A percentile compares a stretch with the other conserved stretches of the same genome.
Evolutionary conservation across 2,888 invertebrate species (phyloP).

Genomic region (Petrophora chlorosata): DNA sequence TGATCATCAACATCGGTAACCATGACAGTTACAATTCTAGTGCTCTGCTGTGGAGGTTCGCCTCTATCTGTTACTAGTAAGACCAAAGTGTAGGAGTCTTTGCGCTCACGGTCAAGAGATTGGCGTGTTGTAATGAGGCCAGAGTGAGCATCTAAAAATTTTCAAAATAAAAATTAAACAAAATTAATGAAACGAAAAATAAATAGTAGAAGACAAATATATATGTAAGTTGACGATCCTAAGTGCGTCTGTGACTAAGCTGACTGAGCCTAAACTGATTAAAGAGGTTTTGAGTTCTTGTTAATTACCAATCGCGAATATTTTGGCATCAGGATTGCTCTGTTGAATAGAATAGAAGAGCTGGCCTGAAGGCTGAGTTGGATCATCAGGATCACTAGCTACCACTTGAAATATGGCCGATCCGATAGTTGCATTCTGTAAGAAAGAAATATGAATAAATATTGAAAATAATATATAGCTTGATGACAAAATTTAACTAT

Average conservation of each 20-base stretch:
- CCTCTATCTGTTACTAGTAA: constrained; percentile 91
- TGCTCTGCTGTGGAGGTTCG: constrained; percentile 89
- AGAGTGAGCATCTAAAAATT: constrained; percentile 81
- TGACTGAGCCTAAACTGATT: too few relatives aligned
- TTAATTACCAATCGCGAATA: constrained; percentile 83
- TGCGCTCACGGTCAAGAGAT: constrained; percentile 89
- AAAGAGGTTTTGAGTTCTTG: not conserved
- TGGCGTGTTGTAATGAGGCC: constrained; percentile 89
- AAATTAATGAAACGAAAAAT: not conserved
- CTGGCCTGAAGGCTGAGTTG: constrained; percentile 89
- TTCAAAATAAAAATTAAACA: not conserved
- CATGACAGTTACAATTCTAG: constrained; percentile 87
- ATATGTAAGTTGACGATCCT: too few relatives aligned
- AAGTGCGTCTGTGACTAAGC: too few relatives aligned
- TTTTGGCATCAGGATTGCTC: constrained; percentile 85
- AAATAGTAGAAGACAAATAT: too few relatives aligned
- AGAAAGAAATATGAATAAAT: too few relatives aligned
- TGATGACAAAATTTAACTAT: too few relatives aligned
- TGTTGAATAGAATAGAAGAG: constrained; percentile 88
- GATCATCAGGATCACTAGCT: constrained; percentile 91
- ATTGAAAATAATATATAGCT: too few relatives aligned
- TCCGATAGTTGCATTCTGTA: constrained; percentile 88
- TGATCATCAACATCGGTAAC: constrained; percentile 92
- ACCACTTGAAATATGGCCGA: constrained; percentile 90
- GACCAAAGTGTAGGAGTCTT: constrained; percentile 89